phyloP scores from a whole-genome alignment of 2,113 vertebrate genomes.

The Phalacrocorax brasilianus region DNA sequence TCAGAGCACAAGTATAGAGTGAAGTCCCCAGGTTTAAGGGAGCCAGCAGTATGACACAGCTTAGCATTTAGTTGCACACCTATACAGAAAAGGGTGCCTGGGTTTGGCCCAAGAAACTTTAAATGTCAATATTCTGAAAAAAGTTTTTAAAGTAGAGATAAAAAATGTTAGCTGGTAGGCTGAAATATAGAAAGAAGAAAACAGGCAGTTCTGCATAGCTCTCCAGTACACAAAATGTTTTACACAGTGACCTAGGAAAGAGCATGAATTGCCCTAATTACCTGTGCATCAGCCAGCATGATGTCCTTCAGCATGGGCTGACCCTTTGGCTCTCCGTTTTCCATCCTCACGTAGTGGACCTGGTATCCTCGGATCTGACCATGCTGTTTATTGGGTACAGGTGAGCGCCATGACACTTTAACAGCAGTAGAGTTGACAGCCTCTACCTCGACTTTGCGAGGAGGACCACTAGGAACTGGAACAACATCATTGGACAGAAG shows the following conservation, averaged over 20 bases:
- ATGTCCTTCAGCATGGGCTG: constrained; percentile 97
- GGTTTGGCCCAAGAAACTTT: neutral
- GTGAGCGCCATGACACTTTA: constrained; percentile 98
- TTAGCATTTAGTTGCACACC: neutral
- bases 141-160: neutral
- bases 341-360: constrained; percentile 97
- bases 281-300: constrained; percentile 98
- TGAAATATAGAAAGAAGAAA: neutral
- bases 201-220: neutral
- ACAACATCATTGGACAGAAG: constrained; percentile 97
- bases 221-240: neutral
- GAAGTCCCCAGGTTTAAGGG: neutral
- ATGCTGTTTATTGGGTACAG: constrained; percentile 96
- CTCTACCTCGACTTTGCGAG: constrained; percentile 99
- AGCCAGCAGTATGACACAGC: neutral
- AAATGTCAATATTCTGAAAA: neutral
- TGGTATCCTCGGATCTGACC: constrained; percentile 99
- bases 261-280: constrained; percentile 53
- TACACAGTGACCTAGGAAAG: neutral
- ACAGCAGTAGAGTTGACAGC: constrained; percentile 99
- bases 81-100: neutral
- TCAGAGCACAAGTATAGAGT: neutral
- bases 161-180: neutral
- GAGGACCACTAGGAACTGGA: constrained; percentile 99
- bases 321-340: constrained; percentile 93